phyloP scores from a whole-genome alignment of 2,113 vertebrate genomes.

The Hepsetus odoe region DNA sequence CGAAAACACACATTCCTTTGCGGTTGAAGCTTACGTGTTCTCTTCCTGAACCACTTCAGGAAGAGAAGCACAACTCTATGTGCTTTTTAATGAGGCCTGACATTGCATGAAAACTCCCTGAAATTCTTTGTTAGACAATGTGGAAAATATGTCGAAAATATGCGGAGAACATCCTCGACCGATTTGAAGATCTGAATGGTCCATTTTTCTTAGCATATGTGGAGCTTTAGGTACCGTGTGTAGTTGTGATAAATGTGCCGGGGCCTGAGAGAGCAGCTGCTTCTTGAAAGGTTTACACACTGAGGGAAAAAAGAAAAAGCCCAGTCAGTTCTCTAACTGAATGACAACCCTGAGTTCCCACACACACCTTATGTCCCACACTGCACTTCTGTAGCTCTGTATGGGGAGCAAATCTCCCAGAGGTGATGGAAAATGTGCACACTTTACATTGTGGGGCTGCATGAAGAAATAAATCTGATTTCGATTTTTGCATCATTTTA shows the following conservation, averaged over 20 bases:
- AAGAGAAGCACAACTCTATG: no score
- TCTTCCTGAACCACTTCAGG: slow-evolving; percentile 15
- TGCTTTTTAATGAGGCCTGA: slow-evolving; percentile 2
- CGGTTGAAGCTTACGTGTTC: background rate
- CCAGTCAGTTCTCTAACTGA: background rate
- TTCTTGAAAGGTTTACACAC: background rate
- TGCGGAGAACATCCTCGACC: background rate
- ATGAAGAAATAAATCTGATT: no score
- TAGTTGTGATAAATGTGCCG: background rate
- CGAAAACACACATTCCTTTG: background rate
- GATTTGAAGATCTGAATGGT: background rate
- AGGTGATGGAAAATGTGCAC: no score
- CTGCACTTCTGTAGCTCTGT: no score
- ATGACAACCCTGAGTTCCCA: background rate
- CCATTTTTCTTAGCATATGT: background rate
- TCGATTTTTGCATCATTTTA: no score
- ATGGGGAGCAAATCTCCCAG: background rate
- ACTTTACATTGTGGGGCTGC: no score
- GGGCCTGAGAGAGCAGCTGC: background rate
- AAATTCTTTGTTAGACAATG: slow-evolving; percentile 15
- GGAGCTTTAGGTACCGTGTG: background rate
- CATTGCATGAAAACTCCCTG: slow-evolving; percentile 3
- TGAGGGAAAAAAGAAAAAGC: background rate
- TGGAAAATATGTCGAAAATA: slow-evolving; percentile 24
- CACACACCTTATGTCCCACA: slow-evolving; percentile 1